Base-by-base conservation (phyloP, 1,140 invertebrate genomes). In the Agrilus planipennis region DNA sequence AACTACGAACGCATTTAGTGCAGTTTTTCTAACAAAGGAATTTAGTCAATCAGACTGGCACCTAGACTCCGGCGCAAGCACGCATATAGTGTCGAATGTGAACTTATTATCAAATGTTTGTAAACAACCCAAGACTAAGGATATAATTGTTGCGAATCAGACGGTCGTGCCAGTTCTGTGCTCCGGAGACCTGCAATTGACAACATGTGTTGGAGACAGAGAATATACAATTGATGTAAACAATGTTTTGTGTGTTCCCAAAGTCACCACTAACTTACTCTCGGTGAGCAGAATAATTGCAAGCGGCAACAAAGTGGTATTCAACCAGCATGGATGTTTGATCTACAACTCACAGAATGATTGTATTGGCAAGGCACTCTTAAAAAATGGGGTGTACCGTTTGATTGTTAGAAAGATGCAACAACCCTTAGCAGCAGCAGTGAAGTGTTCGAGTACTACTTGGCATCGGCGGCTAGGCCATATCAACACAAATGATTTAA, bases 401-500 rank as follows among this genome's bases (percentile, higher is more conserved):
- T 14, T 32, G 15, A 32, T 9, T 32, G 23, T 27, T 7, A 7
- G n/a, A n/a, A n/a, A n/a, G n/a, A n/a, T n/a, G n/a, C n/a, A n/a
- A 9, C 12, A 7, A 7, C 30, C 6, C 7, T 32, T 10, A n/a
- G 6, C 7, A 7, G 30, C 30, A 32, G 15, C 15, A 10, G 6
- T 14, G 15, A 14, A 7, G 6, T 9, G 15, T 32, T 32, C 15
- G 14, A 14, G 15, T n/a, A 32, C 15, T 10, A 9, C 23, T 4
- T 47, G 42, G 46, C 46, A 47, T 31, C 23, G 46, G 15, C 11
- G 46, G 14, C 22, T 47, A 29, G 46, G 42, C 10, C 46, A 45
- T 23, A 28, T 47, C 5, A 47, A 47, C 21, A 41, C n/a, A 10
- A 36, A 15, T 11, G 32, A 44, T 22, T 36, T 47, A 32, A 34